A percentile compares a stretch with the other conserved stretches of the same genome.
Evolutionary conservation across 2,797 vertebrate genomes (phyloP).

Genomic region (Myotis vivesi): DNA sequence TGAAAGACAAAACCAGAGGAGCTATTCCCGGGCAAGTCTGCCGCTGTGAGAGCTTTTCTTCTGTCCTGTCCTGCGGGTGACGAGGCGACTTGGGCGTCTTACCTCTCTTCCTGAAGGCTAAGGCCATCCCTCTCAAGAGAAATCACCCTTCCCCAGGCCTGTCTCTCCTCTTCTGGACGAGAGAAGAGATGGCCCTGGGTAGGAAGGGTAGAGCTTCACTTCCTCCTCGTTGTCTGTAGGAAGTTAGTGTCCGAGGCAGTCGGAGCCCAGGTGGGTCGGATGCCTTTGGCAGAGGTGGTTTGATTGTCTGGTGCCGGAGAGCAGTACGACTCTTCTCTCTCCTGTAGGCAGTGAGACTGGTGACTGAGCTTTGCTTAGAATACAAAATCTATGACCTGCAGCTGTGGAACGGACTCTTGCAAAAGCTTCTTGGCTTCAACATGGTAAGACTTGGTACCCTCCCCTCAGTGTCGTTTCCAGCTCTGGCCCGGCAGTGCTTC

Average conservation of each 20-base stretch:
- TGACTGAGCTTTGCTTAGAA: slow-evolving; percentile 94
- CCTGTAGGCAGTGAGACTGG: slow-evolving; percentile 91
- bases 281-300: not conserved
- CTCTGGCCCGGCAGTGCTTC: not conserved
- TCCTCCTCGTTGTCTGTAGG: not conserved
- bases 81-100: not conserved
- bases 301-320: not conserved
- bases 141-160: not conserved
- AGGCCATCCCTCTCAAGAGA: not conserved
- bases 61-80: not conserved
- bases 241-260: not conserved
- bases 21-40: not conserved
- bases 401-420: slow-evolving; percentile 94
- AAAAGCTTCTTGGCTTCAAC: slow-evolving; percentile 93
- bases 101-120: not conserved
- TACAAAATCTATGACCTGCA: slow-evolving; percentile 92
- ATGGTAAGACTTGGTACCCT: slow-evolving; percentile 85
- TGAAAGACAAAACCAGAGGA: not conserved
- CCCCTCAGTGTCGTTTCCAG: not conserved
- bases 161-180: not conserved
- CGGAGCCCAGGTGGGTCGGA: not conserved
- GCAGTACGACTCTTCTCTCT: not conserved
- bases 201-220: not conserved
- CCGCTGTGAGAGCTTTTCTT: not conserved
- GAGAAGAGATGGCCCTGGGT: not conserved